Evolutionary conservation across 2,113 vertebrate species (phyloP), one percentile per base, ranked within the genome.

Genomic region (Tiliqua scincoides): DNA sequence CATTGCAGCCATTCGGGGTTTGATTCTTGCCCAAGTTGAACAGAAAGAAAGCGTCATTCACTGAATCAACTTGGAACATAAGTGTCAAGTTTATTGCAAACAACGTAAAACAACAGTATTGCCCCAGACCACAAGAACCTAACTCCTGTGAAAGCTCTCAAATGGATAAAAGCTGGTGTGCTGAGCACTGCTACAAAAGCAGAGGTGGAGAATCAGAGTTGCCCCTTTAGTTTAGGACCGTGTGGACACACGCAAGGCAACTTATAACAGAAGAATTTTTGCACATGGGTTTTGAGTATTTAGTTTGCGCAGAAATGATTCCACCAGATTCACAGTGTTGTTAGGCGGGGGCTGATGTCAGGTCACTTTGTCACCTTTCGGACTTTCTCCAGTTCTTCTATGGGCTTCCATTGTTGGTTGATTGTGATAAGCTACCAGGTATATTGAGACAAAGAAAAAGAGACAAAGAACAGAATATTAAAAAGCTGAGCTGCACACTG

Each of bases 291-390:
- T 92, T 89, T 94, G 94, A 94, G 89, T 70, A 85, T 92, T 94
- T 93, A 97, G 97, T 97, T 91, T 97, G 97, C 97, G 96, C 97
- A 93, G 96, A 97, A 97, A 93, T 95, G 97, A 97, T 98, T 98
- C 98, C 96, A 95, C 97, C 96, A 94, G 96, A 98, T 97, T 97
- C 96, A 91, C 89, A 95, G 94, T 88, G 88, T 77, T 89, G 85
- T 85, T 89, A 14, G 48, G 89, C 87, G 88, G 78, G 43, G 89
- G 88, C 1, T 40, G 86, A 52, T 83, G 57, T 84, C 25, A 62
- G 52, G n/a, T 97, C 87, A 98, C 91, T 97, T 98, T 43, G 70
- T 96, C 20, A 97, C 88, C 8, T 77, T 96, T 91, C 91, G 98
- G 90, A 97, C 93, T 3, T 91, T 18, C 95, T 99, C 96, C 94